A percentile compares a stretch with the other conserved stretches of the same genome.
Evolutionary conservation across 2,113 vertebrate genomes (phyloP).

Genomic region (Hoplias malabaricus): DNA sequence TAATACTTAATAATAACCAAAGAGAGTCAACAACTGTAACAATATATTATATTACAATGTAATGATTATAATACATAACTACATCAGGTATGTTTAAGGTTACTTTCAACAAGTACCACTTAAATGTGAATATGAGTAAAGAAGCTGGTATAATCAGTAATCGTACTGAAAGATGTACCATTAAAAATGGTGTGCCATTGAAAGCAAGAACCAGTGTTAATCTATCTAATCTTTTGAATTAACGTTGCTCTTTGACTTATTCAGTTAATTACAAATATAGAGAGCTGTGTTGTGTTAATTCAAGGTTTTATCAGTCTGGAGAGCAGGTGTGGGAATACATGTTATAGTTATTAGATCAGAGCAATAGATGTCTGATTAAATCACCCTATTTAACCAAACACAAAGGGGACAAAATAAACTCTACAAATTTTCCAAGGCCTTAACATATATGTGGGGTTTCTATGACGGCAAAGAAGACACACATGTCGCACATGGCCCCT

Average conservation of each 20-base stretch:
- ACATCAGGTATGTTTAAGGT: neutral
- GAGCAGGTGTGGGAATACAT: too few relatives aligned
- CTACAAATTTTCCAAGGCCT: neutral
- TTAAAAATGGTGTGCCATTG: neutral
- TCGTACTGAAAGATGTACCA: neutral
- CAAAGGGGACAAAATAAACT: neutral
- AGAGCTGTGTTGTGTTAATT: neutral
- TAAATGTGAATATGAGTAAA: neutral
- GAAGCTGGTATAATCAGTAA: neutral
- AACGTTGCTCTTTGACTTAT: neutral
- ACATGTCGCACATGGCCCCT: neutral
- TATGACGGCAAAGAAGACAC: constrained; percentile 12
- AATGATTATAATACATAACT: neutral
- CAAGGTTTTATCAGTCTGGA: neutral
- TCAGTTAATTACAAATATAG: neutral
- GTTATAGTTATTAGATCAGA: neutral
- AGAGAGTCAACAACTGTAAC: neutral
- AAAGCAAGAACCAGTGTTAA: neutral
- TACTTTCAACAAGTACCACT: neutral
- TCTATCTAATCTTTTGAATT: neutral
- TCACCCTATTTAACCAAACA: neutral
- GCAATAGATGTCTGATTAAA: neutral
- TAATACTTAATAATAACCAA: too few relatives aligned
- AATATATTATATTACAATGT: too few relatives aligned
- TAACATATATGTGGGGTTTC: constrained; percentile 4